These are phyloP conservation scores for Galaxea fascicularis DNA, from an alignment of 92 coral and sea anemone genomes.

Conservation along the genomic window DNA sequence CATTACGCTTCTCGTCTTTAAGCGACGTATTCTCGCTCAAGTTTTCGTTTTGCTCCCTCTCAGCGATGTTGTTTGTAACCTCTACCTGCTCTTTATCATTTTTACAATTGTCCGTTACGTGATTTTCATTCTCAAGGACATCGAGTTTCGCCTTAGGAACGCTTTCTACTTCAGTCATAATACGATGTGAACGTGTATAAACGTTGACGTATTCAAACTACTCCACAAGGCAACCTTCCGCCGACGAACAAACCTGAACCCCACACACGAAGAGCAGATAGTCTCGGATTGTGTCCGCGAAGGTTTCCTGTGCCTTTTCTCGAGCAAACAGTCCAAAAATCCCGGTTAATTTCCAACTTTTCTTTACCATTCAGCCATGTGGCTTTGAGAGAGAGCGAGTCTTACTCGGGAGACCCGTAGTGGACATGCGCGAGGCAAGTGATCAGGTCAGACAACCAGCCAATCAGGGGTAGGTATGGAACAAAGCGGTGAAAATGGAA, in stretches of 20 bases:
- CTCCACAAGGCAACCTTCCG: conserved; percentile 92
- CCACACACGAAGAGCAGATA: conserved; percentile 77
- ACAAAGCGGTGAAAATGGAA: conserved; percentile 13
- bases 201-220: conserved; percentile 80
- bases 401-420: conserved; percentile 56
- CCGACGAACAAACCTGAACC: conserved; percentile 92
- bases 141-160: conserved; percentile 82
- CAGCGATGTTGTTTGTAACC: conserved; percentile 48
- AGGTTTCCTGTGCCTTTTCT: conserved; percentile 89
- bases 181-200: conserved; percentile 80
- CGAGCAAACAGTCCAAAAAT: conserved; percentile 66
- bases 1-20: conserved; percentile 66
- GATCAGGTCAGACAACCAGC: conserved; percentile 61
- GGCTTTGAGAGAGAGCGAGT: conserved; percentile 85
- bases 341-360: conserved; percentile 73
- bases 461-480: conserved; percentile 54
- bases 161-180: conserved; percentile 97
- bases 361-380: conserved; percentile 95
- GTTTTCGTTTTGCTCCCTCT: conserved; percentile 49
- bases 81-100: conserved; percentile 40
- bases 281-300: conserved; percentile 96
- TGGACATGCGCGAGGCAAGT: conserved; percentile 79
- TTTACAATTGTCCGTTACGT: conserved; percentile 39
- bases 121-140: conserved; percentile 76
- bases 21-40: conserved; percentile 56